Conservation (phyloP, 1,140 invertebrate species). For the Sycophaga agraensis region DNA sequence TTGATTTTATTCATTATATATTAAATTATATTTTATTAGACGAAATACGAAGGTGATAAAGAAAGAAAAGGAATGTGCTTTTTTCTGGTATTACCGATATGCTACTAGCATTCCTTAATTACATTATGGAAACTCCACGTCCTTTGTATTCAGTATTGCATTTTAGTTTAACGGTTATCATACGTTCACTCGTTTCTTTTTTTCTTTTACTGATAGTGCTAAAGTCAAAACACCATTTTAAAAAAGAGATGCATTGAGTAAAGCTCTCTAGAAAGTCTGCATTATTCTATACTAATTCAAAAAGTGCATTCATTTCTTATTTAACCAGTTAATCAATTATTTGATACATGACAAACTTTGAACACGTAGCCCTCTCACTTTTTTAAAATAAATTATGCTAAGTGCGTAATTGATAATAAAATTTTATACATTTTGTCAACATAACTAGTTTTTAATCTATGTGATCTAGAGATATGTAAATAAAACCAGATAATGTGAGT, state of each 20-base stretch:
- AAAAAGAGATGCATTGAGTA: slow-evolving; percentile 11
- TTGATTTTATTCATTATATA: not conserved
- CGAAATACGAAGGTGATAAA: not conserved
- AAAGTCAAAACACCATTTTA: not conserved
- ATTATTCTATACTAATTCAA: slow-evolving; percentile 3
- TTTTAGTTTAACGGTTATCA: slow-evolving; percentile 17
- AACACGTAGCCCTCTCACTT: slow-evolving; percentile 16
- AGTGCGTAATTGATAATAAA: not conserved
- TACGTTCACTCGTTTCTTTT: too few species aligned
- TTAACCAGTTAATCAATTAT: slow-evolving; percentile 10
- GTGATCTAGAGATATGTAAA: slow-evolving; percentile 40
- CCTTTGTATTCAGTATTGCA: slow-evolving; percentile 10
- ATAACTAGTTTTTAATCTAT: slow-evolving; percentile 23
- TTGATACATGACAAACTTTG: slow-evolving; percentile 31
- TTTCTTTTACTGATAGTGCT: not conserved
- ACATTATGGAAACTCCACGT: not conserved
- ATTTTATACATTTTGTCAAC: slow-evolving; percentile 24
- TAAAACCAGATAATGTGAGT: slow-evolving; percentile 34
- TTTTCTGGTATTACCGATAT: not conserved
- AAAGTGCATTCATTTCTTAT: slow-evolving; percentile 24
- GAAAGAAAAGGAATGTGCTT: not conserved
- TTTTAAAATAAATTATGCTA: slow-evolving; percentile 14
- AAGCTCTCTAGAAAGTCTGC: slow-evolving; percentile 15
- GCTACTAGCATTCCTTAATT: not conserved
- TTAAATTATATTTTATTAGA: slow-evolving; percentile 11